These are phyloP conservation scores for Ibidorhyncha struthersii DNA, from an alignment of 2,113 vertebrate genomes.

Conservation along the genomic window DNA sequence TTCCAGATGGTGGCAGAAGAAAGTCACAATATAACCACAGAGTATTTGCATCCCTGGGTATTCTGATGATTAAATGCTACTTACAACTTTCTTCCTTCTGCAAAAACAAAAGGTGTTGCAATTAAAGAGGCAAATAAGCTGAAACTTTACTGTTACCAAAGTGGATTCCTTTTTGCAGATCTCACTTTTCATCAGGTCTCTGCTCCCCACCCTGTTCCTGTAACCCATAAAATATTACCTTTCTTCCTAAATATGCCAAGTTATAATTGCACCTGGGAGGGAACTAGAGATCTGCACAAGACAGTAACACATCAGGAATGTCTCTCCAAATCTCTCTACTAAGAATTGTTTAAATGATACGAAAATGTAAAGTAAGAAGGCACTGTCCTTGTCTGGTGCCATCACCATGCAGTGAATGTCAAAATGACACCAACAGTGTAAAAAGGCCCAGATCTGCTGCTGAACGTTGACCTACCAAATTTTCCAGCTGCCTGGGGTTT, in stretches of 20 bases:
- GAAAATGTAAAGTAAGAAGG: not conserved
- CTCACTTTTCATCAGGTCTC: not conserved
- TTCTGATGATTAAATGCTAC: not conserved
- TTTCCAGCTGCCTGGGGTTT: not conserved
- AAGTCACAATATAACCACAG: not conserved
- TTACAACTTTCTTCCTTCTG: not conserved
- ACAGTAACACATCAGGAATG: not conserved
- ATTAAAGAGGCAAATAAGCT: not conserved
- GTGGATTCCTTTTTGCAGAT: not conserved
- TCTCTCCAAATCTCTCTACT: not conserved
- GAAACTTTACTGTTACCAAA: not conserved
- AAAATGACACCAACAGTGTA: rapidly evolving
- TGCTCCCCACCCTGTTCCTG: not conserved
- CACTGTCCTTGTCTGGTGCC: not conserved
- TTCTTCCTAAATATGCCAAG: not conserved
- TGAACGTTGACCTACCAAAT: not conserved
- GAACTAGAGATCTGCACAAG: not conserved
- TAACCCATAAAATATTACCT: not conserved
- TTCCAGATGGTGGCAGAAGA: not conserved
- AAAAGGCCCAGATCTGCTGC: not conserved
- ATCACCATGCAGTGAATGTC: not conserved
- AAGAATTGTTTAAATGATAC: not conserved
- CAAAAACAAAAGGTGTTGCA: not conserved
- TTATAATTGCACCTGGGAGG: not conserved
- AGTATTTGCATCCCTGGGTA: not conserved